Evolutionary conservation across 2,113 vertebrate genomes (phyloP), one percentile per base, ranked within the genome.

Genomic region (Nothocercus nigrocapillus): DNA sequence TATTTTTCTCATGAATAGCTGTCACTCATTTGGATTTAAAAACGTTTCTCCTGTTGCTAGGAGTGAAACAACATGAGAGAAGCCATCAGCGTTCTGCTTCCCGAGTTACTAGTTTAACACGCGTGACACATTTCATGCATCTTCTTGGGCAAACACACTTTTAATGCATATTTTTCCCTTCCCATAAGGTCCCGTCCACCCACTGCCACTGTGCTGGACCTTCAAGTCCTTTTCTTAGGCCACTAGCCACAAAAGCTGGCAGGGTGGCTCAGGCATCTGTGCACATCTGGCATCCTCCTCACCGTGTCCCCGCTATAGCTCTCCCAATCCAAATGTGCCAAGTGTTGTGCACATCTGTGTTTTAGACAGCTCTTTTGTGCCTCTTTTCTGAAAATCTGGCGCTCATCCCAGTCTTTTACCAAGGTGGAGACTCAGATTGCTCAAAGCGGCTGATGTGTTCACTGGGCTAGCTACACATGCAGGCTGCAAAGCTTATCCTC

Each of bases 61-160:
- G 69, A 90, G 80, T 88, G 82, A 83, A 92, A 80, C 18, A 73
- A 72, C 30, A 73, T 8, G 30, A 67, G 27, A 89, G 44, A 87
- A 89, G 80, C 58, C 7, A n/a, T 47, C 75, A 58, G 30, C 56
- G 80, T 42, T 27, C 51, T 56, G 21, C 56, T 73, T 81, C 58
- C 13, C 16, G 2, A 58, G 14, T 44, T 87, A 16, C 27, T 56
- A 51, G 34, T 66, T 58, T 91, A 66, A 91, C 69, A 64, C 16
- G 74, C 42, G 90, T 36, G 58, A 18, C 59, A 32, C 9, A 67
- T 66, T 76, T 61, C 11, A 9, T 66, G 15, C 16, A 38, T 58
- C 47, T 11, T 78, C 92, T 75, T 61, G 40, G 15, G 20, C 62
- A 73, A 82, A 72, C 82, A 62, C 44, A 22, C 32, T 82, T 73